Conservation (phyloP, 2,113 vertebrate genomes). For the Heterocephalus glaber region DNA sequence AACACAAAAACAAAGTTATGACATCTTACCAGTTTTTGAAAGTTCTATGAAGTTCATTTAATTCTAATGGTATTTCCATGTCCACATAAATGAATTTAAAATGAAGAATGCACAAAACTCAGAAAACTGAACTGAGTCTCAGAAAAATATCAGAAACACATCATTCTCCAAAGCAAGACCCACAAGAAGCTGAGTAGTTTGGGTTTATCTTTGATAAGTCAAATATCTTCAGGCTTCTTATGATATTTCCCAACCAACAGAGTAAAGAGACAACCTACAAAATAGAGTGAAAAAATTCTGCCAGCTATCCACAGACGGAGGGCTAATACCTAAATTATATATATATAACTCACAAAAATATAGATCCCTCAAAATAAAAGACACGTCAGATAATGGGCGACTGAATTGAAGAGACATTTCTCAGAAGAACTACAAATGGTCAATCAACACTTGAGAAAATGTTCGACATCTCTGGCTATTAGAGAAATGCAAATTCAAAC, state of each 20-base stretch:
- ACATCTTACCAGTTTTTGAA: constrained; percentile 62
- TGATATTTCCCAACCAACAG: background rate
- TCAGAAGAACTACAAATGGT: background rate
- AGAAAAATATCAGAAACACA: constrained; percentile 47
- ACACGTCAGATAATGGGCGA: background rate
- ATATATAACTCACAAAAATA: background rate
- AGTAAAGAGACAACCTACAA: background rate
- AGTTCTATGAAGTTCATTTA: constrained; percentile 70
- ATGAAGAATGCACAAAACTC: constrained; percentile 69
- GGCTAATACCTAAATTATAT: background rate
- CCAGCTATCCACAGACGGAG: background rate
- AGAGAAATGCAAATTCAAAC: background rate
- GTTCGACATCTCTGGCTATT: background rate
- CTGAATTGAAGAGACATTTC: background rate
- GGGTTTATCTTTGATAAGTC: background rate
- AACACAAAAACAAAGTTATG: constrained; percentile 74
- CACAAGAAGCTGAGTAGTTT: constrained; percentile 64
- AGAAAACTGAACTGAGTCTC: constrained; percentile 70
- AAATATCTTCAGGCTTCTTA: constrained; percentile 66
- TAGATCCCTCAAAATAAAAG: background rate
- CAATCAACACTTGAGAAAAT: background rate
- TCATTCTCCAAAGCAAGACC: constrained; percentile 27
- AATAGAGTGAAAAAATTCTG: background rate
- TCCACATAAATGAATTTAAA: constrained; percentile 73
- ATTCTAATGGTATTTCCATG: constrained; percentile 69